phyloP scores from a whole-genome alignment of 2,797 vertebrate genomes.

The Enteromius thamalakanensis region DNA sequence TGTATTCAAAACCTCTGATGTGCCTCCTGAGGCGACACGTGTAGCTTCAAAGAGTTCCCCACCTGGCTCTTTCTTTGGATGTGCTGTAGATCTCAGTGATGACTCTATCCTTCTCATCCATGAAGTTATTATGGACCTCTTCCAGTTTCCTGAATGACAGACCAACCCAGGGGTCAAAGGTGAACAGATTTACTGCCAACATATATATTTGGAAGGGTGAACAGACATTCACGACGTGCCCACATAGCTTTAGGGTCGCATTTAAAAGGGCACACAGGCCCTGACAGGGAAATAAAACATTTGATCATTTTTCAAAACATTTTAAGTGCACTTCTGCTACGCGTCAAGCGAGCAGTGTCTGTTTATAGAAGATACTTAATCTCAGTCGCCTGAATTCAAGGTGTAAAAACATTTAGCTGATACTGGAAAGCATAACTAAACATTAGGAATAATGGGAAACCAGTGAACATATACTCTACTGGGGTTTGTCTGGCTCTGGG shows the following conservation, averaged over 20 bases:
- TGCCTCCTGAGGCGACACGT: background rate
- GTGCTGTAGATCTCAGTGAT: conserved; percentile 87
- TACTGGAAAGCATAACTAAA: conserved; percentile 57
- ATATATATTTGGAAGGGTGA: conserved; percentile 29
- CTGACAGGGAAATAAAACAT: conserved; percentile 33
- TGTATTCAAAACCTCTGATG: conserved; percentile 32
- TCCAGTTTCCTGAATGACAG: conserved; percentile 80
- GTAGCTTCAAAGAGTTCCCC: conserved; percentile 48
- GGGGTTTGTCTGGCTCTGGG: conserved; percentile 55
- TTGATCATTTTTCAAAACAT: conserved; percentile 46
- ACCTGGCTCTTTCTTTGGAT: conserved; percentile 85
- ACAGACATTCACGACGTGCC: conserved; percentile 26
- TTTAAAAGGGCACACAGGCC: conserved; percentile 22
- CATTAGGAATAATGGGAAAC: conserved; percentile 56
- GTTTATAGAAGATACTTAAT: conserved; percentile 51
- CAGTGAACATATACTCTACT: conserved; percentile 48
- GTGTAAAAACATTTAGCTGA: conserved; percentile 63
- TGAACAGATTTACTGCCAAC: conserved; percentile 40
- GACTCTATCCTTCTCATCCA: conserved; percentile 84
- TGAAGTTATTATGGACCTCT: conserved; percentile 81
- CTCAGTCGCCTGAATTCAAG: conserved; percentile 47
- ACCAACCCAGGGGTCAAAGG: conserved; percentile 20
- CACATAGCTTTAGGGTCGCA: conserved; percentile 32
- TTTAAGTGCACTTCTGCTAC: conserved; percentile 41
- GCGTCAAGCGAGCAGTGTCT: conserved; percentile 4